Evolutionary conservation across 2,888 invertebrate genomes (phyloP), one percentile per base, ranked within the genome.

Genomic region (Cheilosia urbana): DNA sequence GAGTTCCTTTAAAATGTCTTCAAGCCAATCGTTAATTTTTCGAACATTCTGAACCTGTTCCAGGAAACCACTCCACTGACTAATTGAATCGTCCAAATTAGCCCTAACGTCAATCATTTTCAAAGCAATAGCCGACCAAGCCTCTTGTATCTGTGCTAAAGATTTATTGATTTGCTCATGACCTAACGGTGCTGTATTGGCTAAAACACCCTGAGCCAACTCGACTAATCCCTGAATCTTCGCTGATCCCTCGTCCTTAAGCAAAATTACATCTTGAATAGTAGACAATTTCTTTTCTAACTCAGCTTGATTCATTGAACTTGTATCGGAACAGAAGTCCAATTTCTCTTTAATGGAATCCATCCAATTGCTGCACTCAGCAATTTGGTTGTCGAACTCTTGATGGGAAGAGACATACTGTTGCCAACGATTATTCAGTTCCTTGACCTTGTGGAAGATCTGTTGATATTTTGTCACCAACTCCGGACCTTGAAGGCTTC

Each of bases 391-490:
- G 68, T 97, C 95, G 89, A 97, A 97, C 89, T 98, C 97, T 93
- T 97, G 96, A 90, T 98, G 98, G 34, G 95, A 95, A 55, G 94
- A 95, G 0, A 97, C 98, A 91, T 97, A 98, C 87, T 97, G 96
- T 89, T 98, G 97, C 98, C 98, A 98, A 88, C 97, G 96, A 66
- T 95, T 95, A 30, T 97, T 96, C 27, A 98, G 93, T 89, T 98
- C 98, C 93, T 98, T 98, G 0, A 98, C 96, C 92, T 97, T 97
- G 88, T 96, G 96, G 69, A 96, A 96, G 45, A 98, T 94, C 89
- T 97, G 96, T 91, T 98, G 98, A 90, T 98, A 98, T 92, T 98
- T 97, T 2, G 97, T 95, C 11, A 97, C 96, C n/a, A 98, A 92
- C 92, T 98, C 98, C 0, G 97, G 96, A 58, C 98, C 96, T 90